Evolutionary conservation across 2,888 invertebrate species (phyloP).

Genomic region (Philaethria dido): DNA sequence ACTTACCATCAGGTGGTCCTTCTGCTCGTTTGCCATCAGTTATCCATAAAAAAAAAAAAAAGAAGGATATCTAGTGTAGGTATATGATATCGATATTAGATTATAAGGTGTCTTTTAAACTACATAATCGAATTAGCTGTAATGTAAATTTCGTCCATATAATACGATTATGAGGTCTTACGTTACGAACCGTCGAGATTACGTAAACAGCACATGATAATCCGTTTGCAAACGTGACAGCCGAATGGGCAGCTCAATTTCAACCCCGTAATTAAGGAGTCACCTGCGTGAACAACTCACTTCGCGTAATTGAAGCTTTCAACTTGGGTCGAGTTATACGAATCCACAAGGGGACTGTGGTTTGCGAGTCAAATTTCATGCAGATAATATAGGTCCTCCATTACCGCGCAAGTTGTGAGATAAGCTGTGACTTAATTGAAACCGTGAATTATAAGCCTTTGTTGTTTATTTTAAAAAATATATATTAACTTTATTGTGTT

Average conservation of each 20-base stretch:
- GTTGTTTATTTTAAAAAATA: conserved; percentile 3
- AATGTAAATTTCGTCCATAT: conserved; percentile 20
- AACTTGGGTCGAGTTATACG: conserved; percentile 77
- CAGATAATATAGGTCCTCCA: conserved; percentile 75
- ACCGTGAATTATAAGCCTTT: conserved; percentile 55
- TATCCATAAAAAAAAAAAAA: too few species aligned
- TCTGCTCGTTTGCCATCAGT: too few species aligned
- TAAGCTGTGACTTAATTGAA: conserved; percentile 76
- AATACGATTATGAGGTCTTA: conserved; percentile 36
- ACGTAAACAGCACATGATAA: conserved; percentile 69
- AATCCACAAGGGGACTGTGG: conserved; percentile 70
- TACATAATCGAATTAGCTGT: conserved; percentile 3
- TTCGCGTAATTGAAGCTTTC: conserved; percentile 80
- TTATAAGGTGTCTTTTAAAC: not conserved
- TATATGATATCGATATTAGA: too few species aligned
- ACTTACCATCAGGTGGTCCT: too few species aligned
- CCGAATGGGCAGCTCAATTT: conserved; percentile 80
- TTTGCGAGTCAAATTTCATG: conserved; percentile 79
- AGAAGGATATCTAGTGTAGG: too few species aligned
- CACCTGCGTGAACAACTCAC: conserved; percentile 82
- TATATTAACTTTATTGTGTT: not conserved
- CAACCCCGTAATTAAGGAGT: conserved; percentile 80
- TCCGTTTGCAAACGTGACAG: conserved; percentile 77
- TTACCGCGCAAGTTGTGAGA: conserved; percentile 71
- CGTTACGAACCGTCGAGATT: conserved; percentile 47